Percentiles rank a stretch among this genome's conserved stretches.
Evolutionary conservation across 2,797 vertebrate species (phyloP).

Genomic region (Catharus ustulatus): DNA sequence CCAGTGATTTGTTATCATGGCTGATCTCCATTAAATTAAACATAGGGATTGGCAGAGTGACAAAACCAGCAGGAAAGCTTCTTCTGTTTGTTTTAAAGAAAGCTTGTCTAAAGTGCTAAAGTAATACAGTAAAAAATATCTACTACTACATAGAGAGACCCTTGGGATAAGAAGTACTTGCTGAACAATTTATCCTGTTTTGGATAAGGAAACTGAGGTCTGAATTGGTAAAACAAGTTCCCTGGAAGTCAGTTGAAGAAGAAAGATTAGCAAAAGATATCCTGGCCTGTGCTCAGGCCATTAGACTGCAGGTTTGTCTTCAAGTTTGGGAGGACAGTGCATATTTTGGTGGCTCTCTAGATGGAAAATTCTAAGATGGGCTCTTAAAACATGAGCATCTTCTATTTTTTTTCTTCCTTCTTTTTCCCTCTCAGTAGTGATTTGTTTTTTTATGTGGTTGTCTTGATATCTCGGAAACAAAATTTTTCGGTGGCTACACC

Average conservation of each 20-base stretch:
- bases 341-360: neutral
- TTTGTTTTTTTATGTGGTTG: neutral
- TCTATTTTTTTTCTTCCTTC: fast-evolving
- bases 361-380: neutral
- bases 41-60: slow-evolving; percentile 34
- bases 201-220: slow-evolving; percentile 1
- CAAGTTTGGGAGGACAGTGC: neutral
- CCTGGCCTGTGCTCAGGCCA: neutral
- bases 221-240: neutral
- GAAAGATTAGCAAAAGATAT: neutral
- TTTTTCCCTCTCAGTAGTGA: fast-evolving
- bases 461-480: neutral
- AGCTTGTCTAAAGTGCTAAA: slow-evolving; percentile 20
- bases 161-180: slow-evolving; percentile 20
- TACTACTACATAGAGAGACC: neutral
- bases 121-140: slow-evolving; percentile 34
- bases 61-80: slow-evolving; percentile 51
- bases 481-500: neutral
- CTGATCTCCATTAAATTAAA: slow-evolving; percentile 60
- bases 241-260: neutral
- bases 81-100: slow-evolving; percentile 55
- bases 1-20: slow-evolving; percentile 20
- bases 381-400: neutral
- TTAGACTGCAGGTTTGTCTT: neutral
- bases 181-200: slow-evolving; percentile 2